A percentile compares a stretch with the other conserved stretches of the same genome.
Evolutionary conservation across 2,888 invertebrate species (phyloP).

Genomic region (Agrochola lota): DNA sequence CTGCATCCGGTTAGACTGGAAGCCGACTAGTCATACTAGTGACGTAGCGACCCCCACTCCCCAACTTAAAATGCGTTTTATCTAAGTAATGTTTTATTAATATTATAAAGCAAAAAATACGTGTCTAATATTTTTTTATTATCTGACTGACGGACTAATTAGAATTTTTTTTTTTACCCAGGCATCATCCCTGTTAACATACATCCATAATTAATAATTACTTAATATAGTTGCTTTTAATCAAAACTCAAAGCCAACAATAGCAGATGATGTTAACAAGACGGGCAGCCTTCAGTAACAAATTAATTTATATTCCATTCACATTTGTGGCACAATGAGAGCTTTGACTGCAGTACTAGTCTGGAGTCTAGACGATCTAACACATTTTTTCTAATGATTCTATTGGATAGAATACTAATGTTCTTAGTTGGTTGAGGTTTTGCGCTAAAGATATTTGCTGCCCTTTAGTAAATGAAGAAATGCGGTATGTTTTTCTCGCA

Average conservation of each 20-base stretch:
- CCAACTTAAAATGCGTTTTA: too few relatives aligned
- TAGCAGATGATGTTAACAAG: not conserved
- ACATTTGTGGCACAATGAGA: slow-evolving; percentile 33
- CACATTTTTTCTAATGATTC: slow-evolving; percentile 20
- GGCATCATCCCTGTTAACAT: too few relatives aligned
- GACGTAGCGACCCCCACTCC: too few relatives aligned
- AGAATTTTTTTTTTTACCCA: too few relatives aligned
- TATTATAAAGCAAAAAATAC: too few relatives aligned
- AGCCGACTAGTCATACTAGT: too few relatives aligned
- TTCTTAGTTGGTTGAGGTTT: not conserved
- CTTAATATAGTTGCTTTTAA: too few relatives aligned
- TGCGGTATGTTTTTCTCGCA: not conserved
- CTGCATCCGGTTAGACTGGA: too few relatives aligned
- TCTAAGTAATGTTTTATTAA: too few relatives aligned
- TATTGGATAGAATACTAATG: slow-evolving; percentile 2
- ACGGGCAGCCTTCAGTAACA: slow-evolving; percentile 2
- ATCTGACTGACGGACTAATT: too few relatives aligned
- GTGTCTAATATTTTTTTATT: too few relatives aligned
- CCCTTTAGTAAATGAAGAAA: not conserved
- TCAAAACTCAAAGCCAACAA: not conserved
- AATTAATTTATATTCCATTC: slow-evolving; percentile 38
- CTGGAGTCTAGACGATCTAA: slow-evolving; percentile 30
- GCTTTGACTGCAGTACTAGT: slow-evolving; percentile 19
- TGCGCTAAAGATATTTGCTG: not conserved
- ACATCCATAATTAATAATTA: too few relatives aligned